phyloP scores from a whole-genome alignment of 1,140 invertebrate species.

The Phymorhynchus buccinoides region DNA sequence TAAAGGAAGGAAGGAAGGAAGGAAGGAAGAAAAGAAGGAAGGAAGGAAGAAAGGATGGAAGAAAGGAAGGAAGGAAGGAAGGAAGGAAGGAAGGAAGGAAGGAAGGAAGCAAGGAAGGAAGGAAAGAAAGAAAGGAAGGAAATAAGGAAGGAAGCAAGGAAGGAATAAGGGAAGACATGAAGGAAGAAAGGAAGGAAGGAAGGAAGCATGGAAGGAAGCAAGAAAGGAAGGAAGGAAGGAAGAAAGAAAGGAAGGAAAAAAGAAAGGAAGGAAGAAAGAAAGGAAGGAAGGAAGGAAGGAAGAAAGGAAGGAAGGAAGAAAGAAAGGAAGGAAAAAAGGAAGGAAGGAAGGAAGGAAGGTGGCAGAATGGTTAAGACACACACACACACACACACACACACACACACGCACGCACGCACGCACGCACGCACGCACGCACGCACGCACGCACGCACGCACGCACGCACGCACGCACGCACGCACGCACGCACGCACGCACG shows the following conservation, averaged over 20 bases:
- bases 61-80: no score
- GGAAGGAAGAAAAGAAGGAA: slow-evolving; percentile 4
- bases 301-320: neutral
- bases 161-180: no score
- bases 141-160: neutral
- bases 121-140: neutral
- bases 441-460: no score
- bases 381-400: no score
- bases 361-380: no score
- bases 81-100: neutral
- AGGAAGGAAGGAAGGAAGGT: no score
- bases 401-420: no score
- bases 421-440: no score
- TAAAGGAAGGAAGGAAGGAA: neutral
- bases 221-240: slow-evolving; percentile 4
- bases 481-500: no score
- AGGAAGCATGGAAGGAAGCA: neutral
- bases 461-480: no score
- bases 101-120: neutral
- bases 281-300: neutral
- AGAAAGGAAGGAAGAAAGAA: neutral
- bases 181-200: neutral
- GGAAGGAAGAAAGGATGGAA: neutral
- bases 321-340: neutral
- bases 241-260: neutral